These are phyloP conservation scores for Pungitius pungitius DNA, from an alignment of 2,113 vertebrate species.

Conservation along the genomic window DNA sequence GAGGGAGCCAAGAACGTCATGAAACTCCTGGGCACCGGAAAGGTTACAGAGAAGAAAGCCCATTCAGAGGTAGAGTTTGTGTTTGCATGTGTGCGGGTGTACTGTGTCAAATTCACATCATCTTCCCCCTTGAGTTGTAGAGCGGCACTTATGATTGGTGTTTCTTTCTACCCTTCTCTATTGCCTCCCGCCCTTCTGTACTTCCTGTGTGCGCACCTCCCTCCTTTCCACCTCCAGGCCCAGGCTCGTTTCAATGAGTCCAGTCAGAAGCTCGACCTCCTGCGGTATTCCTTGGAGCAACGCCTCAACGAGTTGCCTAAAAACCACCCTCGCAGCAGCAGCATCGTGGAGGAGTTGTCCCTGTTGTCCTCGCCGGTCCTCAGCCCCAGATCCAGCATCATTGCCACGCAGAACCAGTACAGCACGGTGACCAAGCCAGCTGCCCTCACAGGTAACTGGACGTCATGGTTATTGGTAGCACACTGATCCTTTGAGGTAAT, in stretches of 20 bases:
- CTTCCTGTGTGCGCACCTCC: not conserved
- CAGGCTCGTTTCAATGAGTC: conserved; percentile 98
- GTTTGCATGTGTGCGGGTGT: not conserved
- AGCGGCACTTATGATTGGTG: conserved; percentile 22
- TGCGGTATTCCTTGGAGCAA: conserved; percentile 96
- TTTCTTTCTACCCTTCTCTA: not conserved
- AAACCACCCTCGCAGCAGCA: conserved; percentile 93
- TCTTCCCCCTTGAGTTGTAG: not conserved
- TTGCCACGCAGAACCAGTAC: conserved; percentile 94
- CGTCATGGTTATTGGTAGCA: too few species aligned
- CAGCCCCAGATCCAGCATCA: conserved; percentile 93
- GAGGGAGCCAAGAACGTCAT: conserved; percentile 99
- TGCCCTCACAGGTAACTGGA: conserved; percentile 91
- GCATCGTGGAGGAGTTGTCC: conserved; percentile 94
- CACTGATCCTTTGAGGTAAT: not conserved
- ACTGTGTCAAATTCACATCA: not conserved
- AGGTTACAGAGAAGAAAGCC: conserved; percentile 96
- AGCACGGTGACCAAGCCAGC: conserved; percentile 97
- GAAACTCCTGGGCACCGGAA: conserved; percentile 96
- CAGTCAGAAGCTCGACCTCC: conserved; percentile 96
- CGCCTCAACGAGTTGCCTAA: conserved; percentile 94
- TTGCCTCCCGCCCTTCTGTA: not conserved
- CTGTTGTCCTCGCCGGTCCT: conserved; percentile 89
- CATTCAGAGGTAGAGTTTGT: conserved; percentile 89
- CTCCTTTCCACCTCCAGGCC: conserved; percentile 72